Percentiles rank a stretch among this genome's conserved stretches.
Conservation (phyloP, 2,888 invertebrate species). For the Augochlorella aurata region DNA sequence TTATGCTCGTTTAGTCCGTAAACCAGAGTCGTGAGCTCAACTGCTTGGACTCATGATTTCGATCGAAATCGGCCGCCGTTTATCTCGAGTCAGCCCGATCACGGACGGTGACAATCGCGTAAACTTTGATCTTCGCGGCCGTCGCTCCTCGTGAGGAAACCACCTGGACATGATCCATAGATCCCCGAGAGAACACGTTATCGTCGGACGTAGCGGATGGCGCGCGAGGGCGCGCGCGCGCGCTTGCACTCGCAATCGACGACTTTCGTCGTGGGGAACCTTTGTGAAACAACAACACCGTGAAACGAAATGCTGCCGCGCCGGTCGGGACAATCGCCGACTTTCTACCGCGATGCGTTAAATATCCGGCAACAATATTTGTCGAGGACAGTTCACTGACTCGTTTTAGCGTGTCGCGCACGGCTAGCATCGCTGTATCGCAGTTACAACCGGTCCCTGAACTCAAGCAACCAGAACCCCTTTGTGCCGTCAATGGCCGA, state of each 20-base stretch:
- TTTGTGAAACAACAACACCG: slow-evolving; percentile 13
- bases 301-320: slow-evolving; percentile 17
- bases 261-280: slow-evolving; percentile 12
- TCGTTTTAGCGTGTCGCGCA: slow-evolving; percentile 37
- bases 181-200: slow-evolving; percentile 18
- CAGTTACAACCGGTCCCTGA: background rate
- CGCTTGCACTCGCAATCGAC: background rate
- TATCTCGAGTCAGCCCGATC: slow-evolving; percentile 24
- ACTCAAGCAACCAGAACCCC: background rate
- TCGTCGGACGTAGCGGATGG: background rate
- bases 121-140: slow-evolving; percentile 34
- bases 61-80: slow-evolving; percentile 8
- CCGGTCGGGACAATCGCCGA: slow-evolving; percentile 39
- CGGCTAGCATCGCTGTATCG: background rate
- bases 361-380: slow-evolving; percentile 55
- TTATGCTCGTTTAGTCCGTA: slow-evolving; percentile 13
- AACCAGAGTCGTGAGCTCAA: slow-evolving; percentile 27
- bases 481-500: background rate
- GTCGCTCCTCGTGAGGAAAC: slow-evolving; percentile 20
- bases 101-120: slow-evolving; percentile 8
- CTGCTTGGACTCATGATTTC: slow-evolving; percentile 43
- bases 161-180: slow-evolving; percentile 45
- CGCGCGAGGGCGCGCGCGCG: slow-evolving; percentile 1
- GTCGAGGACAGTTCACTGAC: slow-evolving; percentile 63
- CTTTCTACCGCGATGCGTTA: slow-evolving; percentile 64